Evolutionary conservation across 2,888 invertebrate genomes (phyloP), one percentile per base, ranked within the genome.

Genomic region (Cryptosula pallasiana): DNA sequence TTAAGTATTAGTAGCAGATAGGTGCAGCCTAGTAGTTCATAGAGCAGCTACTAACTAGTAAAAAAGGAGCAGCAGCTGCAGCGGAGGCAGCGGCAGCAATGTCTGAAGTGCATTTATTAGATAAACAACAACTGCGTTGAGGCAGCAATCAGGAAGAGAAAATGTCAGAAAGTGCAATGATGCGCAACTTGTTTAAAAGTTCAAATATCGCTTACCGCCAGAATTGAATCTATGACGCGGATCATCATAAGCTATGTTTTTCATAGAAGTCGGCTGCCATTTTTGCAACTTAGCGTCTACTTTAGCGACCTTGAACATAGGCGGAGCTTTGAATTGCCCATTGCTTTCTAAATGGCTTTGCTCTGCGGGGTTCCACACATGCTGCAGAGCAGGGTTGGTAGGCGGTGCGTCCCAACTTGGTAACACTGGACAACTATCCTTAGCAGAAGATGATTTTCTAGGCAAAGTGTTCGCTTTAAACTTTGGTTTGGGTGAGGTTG

Each of bases 251-350:
- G 63, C 27, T 29, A 63, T 32, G 32, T 63, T 63, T 25, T 32
- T 20, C 63, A 63, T 63, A 13, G 63, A 25, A 13, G 63, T 63
- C n/a, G 63, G 63, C 63, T 63, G 63, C 63, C 63, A 63, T n/a
- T 9, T 63, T n/a, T 63, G 63, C 9, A 27, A 27, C 32, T 63
- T 63, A 32, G 63, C 63, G 27, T 63, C 27, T 32, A 63, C 63
- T 63, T 63, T 63, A 13, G 63, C 20, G 9, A 63, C 63, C 32
- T 32, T 63, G 32, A 63, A 63, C 34, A 63, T 32, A 5, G 63
- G 63, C 16, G 32, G 13, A 3, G 63, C 13, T 63, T 63, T 25
- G n/a, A 32, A 63, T n/a, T 63, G 27, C 2, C 20, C n/a, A 63
- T 27, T 63, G 3, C 13, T 20, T 16, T 63, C 32, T 32, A 34